Conservation (phyloP, 2,113 vertebrate species). For the Brienomyrus longianalis region DNA sequence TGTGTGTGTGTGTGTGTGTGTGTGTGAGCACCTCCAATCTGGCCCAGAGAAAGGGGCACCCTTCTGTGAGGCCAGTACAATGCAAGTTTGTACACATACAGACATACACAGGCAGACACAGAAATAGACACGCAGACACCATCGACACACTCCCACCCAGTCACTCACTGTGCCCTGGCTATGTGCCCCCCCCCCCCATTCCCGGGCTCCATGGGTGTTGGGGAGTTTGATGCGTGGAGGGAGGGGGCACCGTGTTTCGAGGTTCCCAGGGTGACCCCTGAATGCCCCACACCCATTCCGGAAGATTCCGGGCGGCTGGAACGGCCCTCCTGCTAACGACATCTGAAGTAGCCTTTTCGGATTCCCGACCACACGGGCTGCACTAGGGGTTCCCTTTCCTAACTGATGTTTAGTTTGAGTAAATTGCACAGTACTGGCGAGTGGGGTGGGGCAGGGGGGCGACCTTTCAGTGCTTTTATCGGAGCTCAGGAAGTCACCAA, state of each 20-base stretch:
- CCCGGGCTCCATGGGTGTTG: not conserved
- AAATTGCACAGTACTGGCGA: not conserved
- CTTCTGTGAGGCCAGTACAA: not conserved
- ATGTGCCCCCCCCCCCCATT: not conserved
- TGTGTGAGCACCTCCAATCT: not conserved
- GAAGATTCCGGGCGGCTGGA: not conserved
- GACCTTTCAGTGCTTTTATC: slow-evolving; percentile 1
- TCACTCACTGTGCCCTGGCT: not conserved
- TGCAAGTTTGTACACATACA: too few species aligned
- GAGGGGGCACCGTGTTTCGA: not conserved
- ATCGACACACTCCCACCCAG: not conserved
- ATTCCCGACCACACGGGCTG: not conserved
- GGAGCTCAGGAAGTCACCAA: not conserved
- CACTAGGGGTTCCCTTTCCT: not conserved
- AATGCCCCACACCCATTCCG: not conserved
- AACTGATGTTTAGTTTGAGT: not conserved
- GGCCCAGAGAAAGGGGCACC: too few species aligned
- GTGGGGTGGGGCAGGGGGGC: too few species aligned
- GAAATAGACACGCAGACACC: not conserved
- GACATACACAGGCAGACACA: not conserved
- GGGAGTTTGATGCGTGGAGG: not conserved
- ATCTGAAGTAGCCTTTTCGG: too few species aligned
- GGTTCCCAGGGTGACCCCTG: not conserved
- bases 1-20: not conserved
- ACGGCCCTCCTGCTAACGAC: not conserved